These are phyloP conservation scores for Hestina assimilis DNA, from an alignment of 1,140 invertebrate species.

Conservation along the genomic window DNA sequence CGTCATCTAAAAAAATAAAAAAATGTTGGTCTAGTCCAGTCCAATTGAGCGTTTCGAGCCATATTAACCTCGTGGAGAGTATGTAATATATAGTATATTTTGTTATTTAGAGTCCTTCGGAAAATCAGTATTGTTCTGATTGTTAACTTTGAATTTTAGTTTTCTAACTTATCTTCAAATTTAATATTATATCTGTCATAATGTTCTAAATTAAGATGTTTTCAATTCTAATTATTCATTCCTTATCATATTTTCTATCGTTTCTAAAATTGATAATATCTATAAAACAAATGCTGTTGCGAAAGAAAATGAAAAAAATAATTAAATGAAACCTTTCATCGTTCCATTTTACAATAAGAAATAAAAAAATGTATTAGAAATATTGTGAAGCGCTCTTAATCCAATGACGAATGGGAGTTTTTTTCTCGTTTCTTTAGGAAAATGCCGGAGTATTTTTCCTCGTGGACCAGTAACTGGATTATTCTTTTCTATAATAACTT, in stretches of 20 bases:
- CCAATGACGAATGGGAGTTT: slow-evolving; percentile 55
- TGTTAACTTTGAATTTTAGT: too few relatives aligned
- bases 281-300: neutral
- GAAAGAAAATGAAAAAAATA: slow-evolving; percentile 6
- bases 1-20: too few relatives aligned
- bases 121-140: too few relatives aligned
- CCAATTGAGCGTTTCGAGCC: too few relatives aligned
- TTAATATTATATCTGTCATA: too few relatives aligned
- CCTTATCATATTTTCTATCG: neutral
- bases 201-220: too few relatives aligned
- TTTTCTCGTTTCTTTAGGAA: slow-evolving; percentile 48
- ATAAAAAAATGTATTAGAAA: slow-evolving; percentile 66
- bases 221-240: neutral
- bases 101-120: too few relatives aligned
- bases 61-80: too few relatives aligned
- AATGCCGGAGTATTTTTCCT: slow-evolving; percentile 40
- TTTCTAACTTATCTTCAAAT: too few relatives aligned
- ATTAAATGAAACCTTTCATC: slow-evolving; percentile 17
- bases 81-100: too few relatives aligned
- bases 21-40: too few relatives aligned
- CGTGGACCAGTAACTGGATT: slow-evolving; percentile 58
- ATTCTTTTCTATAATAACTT: slow-evolving; percentile 72
- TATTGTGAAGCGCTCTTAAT: slow-evolving; percentile 66
- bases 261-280: neutral
- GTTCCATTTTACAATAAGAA: slow-evolving; percentile 53